A percentile compares a stretch with the other conserved stretches of the same genome.
Evolutionary conservation across 2,113 vertebrate species (phyloP).

Genomic region (Sceloporus tristichus): DNA sequence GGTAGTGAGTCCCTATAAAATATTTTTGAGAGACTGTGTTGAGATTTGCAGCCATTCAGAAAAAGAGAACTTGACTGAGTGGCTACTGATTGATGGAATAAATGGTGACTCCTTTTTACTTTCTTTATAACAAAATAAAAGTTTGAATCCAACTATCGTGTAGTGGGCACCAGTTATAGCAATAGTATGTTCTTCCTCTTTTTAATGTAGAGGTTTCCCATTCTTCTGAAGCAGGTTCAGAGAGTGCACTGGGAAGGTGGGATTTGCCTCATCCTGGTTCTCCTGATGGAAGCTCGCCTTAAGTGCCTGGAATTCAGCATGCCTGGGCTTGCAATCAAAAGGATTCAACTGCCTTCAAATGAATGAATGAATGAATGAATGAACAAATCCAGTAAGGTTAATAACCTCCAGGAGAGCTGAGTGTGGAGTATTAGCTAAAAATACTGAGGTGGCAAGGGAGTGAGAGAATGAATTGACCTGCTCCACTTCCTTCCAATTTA

Average conservation of each 20-base stretch:
- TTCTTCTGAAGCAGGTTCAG: neutral
- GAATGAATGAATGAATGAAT: too few species aligned
- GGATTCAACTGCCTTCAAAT: too few species aligned
- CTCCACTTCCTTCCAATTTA: neutral
- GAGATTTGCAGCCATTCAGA: neutral
- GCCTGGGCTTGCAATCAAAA: too few species aligned
- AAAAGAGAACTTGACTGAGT: too few species aligned
- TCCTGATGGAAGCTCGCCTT: too few species aligned
- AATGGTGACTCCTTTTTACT: neutral
- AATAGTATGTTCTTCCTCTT: neutral
- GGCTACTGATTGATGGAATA: neutral
- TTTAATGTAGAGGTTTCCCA: neutral
- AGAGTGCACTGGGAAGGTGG: neutral
- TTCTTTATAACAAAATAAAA: neutral
- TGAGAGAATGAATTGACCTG: neutral
- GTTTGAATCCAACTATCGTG: neutral
- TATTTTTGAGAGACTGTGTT: neutral
- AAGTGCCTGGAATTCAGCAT: too few species aligned
- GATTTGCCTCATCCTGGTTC: too few species aligned
- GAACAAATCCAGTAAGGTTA: too few species aligned
- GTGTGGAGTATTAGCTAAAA: neutral
- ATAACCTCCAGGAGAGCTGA: neutral
- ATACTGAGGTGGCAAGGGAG: neutral
- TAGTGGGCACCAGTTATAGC: neutral
- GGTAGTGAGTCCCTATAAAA: neutral